Evolutionary conservation across 2,888 invertebrate species (phyloP), one percentile per base, ranked within the genome.

Genomic region (Drosophila stalkeri): DNA sequence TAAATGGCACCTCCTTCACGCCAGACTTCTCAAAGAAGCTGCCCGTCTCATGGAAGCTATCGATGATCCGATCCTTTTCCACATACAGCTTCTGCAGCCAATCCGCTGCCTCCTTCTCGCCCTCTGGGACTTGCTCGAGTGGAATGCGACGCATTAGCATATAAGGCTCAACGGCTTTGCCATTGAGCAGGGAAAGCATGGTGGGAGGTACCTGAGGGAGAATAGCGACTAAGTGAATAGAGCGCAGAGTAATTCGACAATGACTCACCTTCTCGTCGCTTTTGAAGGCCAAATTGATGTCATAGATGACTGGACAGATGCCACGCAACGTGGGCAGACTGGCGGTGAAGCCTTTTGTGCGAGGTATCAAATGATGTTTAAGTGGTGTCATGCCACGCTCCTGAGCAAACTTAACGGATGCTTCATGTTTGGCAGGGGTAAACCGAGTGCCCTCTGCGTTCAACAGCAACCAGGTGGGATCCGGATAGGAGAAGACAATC

Each of bases 381-480:
- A 99, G 94, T 77, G 95, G 94, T 0, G 97, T 96, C 84, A 98
- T 94, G 79, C 97, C 97, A 90, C 97, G 97, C 85, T 97, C 96
- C 87, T 94, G 94, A 0, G 98, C 98, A 92, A 98, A 98, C 90
- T 97, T 96, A 86, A 97, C 94, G 66, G 98, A 98, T 1, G 96
- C 96, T 93, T 96, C 95, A 90, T 98, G 97, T 92, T 99, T 99
- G 81, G 95, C 95, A 54, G 95, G 94, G 0, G 98, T 98, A 90
- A 98, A 98, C 61, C 99, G 94, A 0, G 99, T 99, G 14, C 99
- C 99, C 94, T 99, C 99, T 0, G 98, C 97, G 90, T 97, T 98
- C 73, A 99, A 93, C 60, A 98, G 93, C 72, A 99, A 93, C 97
- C 97, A 98, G 90, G 96, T 96, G 75, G 96, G 97, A 95, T 97